Base-by-base conservation (phyloP, 2,797 vertebrate species). In the Pelobates cultripes region DNA sequence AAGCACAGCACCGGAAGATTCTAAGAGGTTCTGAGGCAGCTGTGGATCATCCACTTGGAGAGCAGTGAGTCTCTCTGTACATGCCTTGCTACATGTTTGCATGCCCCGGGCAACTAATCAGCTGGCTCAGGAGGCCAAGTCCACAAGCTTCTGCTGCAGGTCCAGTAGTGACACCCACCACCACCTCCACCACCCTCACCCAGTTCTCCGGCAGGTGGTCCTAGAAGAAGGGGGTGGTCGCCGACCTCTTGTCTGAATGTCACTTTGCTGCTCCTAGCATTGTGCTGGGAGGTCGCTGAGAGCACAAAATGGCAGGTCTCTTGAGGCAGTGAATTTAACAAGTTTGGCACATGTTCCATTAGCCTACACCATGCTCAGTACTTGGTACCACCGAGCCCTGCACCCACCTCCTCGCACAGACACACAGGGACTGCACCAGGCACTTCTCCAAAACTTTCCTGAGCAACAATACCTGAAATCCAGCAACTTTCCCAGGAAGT, bases 221-320 rank as follows among this genome's bases (percentile, higher is more conserved):
- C 10, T 51, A 3, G 47, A 51, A 10, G 63, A 47, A 0, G 78
- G 85, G 84, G 87, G 85, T 89, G 88, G 92, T 28, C 86, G 85
- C 89, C 43, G 40, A 87, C 87, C 87, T 92, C 14, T 89, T 90
- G 89, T 89, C 90, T 87, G 92, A 90, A 93, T 93, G 92, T 91
- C 92, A 93, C 85, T 89, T 88, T 91, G 10, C 47, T 73, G 75
- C 70, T 55, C 90, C 85, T 88, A 91, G 94, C 92, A 89, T 89
- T 90, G 90, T 86, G 91, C 91, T 44, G n/a, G 71, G 79, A 71
- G 72, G 71, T 80, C 79, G 53, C 40, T 70, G 73, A 91, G 90
- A 90, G 93, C 94, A 96, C 96, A 97, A 98, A 96, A 97, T 97
- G 97, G 96, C 96, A 97, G 95, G 95, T 96, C 95, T 94, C 94